Conservation (phyloP, 2,797 vertebrate species). For the Sebastes variabilis region DNA sequence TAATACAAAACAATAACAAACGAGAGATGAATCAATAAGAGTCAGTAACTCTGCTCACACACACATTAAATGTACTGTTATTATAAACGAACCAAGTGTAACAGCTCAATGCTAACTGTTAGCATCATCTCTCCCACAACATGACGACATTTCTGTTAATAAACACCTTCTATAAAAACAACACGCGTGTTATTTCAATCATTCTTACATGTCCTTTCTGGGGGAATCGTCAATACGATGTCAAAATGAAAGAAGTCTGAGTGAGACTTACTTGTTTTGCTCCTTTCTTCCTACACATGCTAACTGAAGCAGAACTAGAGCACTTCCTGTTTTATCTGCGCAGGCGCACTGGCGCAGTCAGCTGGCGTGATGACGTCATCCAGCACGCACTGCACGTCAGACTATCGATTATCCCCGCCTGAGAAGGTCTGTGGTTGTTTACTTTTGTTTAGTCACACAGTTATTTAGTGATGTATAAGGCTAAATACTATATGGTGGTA, state of each 20-base stretch:
- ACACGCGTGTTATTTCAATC: neutral
- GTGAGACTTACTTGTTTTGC: neutral
- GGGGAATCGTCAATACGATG: fast-evolving
- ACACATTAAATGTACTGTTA: neutral
- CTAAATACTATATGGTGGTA: neutral
- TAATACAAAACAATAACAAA: neutral
- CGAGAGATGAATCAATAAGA: fast-evolving
- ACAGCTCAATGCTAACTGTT: neutral
- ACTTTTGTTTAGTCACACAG: neutral
- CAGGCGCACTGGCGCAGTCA: constrained; percentile 11
- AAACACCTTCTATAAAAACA: neutral
- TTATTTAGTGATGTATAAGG: neutral
- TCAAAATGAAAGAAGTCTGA: fast-evolving
- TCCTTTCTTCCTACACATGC: neutral
- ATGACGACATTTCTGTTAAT: neutral
- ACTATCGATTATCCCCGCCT: neutral
- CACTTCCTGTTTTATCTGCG: constrained; percentile 44
- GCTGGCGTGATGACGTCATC: constrained; percentile 21
- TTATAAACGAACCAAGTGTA: neutral
- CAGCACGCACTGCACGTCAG: fast-evolving
- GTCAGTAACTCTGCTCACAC: fast-evolving
- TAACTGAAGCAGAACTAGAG: neutral
- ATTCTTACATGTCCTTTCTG: fast-evolving
- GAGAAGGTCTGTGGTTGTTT: neutral
- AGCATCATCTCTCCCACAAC: neutral